Evolutionary conservation across 2,113 vertebrate species (phyloP).

Genomic region (Malurus elegans): DNA sequence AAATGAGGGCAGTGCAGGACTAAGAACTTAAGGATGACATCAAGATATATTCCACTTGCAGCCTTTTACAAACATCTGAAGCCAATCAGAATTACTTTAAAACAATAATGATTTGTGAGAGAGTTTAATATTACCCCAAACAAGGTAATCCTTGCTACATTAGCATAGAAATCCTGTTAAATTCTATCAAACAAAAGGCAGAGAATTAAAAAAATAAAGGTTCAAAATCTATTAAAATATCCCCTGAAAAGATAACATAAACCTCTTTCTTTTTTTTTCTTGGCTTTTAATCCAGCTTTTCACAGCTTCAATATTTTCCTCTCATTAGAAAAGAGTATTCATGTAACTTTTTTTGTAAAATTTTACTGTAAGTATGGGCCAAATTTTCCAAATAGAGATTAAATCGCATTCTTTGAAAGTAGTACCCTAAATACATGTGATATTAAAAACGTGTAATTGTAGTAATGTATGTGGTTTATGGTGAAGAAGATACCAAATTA

Average conservation of each 20-base stretch:
- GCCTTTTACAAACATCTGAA: constrained; percentile 14
- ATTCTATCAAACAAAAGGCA: background rate
- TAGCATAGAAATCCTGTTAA: background rate
- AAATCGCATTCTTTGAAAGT: background rate
- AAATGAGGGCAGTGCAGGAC: constrained; percentile 10
- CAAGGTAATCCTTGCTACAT: background rate
- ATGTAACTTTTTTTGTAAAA: background rate
- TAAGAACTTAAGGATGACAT: constrained; percentile 3
- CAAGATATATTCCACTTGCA: constrained; percentile 40
- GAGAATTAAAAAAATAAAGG: background rate
- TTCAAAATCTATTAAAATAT: background rate
- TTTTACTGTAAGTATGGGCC: background rate
- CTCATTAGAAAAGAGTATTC: background rate
- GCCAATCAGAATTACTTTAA: constrained; percentile 44
- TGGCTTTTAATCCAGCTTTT: background rate
- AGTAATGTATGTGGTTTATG: too few species aligned
- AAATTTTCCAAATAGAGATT: background rate
- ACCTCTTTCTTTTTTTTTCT: background rate
- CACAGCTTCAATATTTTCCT: background rate
- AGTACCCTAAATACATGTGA: background rate
- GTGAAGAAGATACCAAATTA: background rate
- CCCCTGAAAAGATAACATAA: background rate
- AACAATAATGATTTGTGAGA: constrained; percentile 26
- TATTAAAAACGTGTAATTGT: too few species aligned
- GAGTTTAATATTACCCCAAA: background rate